Conservation (phyloP, 2,113 vertebrate species). For the Dicrurus megarhynchus region DNA sequence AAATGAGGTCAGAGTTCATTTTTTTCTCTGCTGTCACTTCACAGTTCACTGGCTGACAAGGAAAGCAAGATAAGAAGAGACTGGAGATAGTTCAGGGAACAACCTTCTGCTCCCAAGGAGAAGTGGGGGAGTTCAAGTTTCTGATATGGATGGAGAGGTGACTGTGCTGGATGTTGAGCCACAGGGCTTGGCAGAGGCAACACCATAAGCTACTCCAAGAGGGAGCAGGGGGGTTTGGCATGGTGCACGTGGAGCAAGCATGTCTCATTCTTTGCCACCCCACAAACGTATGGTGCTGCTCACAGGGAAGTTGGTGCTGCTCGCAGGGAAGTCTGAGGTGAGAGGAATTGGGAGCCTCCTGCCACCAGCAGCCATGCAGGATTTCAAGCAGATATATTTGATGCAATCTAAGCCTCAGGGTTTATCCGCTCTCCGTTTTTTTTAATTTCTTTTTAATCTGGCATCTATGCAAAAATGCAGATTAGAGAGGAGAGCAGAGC, state of each 20-base stretch:
- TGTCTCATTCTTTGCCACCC: neutral
- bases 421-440: neutral
- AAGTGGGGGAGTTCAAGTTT: conserved; percentile 2
- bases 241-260: fast-evolving
- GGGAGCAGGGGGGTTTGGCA: neutral
- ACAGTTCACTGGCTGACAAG: conserved; percentile 49
- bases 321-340: neutral
- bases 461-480: neutral
- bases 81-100: conserved; percentile 21
- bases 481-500: neutral
- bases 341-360: neutral
- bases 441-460: neutral
- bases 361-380: neutral
- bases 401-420: neutral
- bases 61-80: conserved; percentile 49
- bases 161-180: neutral
- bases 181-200: neutral
- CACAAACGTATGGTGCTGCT: neutral
- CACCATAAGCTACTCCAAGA: neutral
- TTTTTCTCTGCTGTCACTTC: neutral
- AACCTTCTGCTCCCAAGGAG: conserved; percentile 1
- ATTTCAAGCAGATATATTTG: neutral
- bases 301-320: neutral
- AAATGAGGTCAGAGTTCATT: conserved; percentile 59
- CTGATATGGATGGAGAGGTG: neutral